Percentiles rank a stretch among this genome's conserved stretches.
phyloP scores from a whole-genome alignment of 2,113 vertebrate species.

The Semnornis frantzii region DNA sequence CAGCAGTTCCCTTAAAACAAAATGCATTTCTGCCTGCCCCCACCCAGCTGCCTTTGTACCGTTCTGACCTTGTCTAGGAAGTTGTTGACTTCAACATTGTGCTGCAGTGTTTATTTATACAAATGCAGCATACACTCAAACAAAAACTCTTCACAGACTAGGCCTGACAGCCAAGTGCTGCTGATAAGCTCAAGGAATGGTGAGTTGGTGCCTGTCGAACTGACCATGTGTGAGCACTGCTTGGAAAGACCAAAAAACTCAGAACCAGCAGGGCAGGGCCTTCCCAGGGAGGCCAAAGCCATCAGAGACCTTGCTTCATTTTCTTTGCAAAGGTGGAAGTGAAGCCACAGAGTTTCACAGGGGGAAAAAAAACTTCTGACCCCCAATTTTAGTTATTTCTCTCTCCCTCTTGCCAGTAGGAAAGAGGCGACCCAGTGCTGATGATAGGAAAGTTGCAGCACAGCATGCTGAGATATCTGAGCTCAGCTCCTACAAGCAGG shows the following conservation, averaged over 20 bases:
- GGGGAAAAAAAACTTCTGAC: not conserved
- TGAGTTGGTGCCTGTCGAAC: not conserved
- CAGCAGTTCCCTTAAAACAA: constrained; percentile 74
- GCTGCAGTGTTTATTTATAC: constrained; percentile 70
- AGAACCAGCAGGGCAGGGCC: not conserved
- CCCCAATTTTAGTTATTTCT: not conserved
- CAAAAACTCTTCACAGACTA: constrained; percentile 14
- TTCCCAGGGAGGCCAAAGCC: not conserved
- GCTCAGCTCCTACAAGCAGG: not conserved
- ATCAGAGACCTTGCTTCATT: not conserved
- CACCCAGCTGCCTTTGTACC: constrained; percentile 54
- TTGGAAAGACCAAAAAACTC: not conserved
- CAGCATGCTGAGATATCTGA: accelerated
- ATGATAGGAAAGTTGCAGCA: not conserved
- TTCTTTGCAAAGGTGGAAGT: not conserved
- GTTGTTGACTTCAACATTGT: constrained; percentile 69
- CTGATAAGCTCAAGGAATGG: constrained; percentile 45
- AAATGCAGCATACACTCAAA: constrained; percentile 52
- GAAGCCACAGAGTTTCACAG: not conserved
- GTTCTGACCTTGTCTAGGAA: constrained; percentile 67
- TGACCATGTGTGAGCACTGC: not conserved
- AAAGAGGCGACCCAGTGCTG: not conserved
- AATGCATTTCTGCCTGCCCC: constrained; percentile 42
- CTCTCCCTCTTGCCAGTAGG: not conserved
- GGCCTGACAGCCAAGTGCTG: constrained; percentile 52